These are phyloP conservation scores for Beaufortia kweichowensis DNA, from an alignment of 2,113 vertebrate genomes.

Conservation along the genomic window DNA sequence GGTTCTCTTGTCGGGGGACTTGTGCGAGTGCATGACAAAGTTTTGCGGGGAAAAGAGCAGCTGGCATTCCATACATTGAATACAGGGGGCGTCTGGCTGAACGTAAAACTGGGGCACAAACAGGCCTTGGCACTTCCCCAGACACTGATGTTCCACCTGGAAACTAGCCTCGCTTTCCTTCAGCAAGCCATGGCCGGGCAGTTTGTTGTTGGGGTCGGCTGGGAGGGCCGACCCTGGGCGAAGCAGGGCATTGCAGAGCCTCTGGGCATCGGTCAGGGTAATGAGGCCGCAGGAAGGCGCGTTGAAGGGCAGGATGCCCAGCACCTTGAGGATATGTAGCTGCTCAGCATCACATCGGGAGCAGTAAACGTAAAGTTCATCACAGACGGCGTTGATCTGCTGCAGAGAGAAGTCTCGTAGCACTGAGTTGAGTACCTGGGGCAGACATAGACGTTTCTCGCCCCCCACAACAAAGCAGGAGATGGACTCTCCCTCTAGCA, in stretches of 20 bases:
- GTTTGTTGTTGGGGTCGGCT: constrained; percentile 75
- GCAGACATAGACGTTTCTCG: constrained; percentile 95
- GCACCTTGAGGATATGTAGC: constrained; percentile 95
- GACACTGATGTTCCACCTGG: constrained; percentile 95
- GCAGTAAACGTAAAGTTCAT: constrained; percentile 96
- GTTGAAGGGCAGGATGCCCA: constrained; percentile 96
- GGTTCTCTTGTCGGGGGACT: constrained; percentile 95
- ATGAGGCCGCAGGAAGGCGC: constrained; percentile 97
- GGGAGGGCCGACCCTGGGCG: constrained; percentile 84
- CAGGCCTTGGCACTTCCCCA: constrained; percentile 96
- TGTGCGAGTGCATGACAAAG: constrained; percentile 97
- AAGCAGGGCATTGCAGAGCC: constrained; percentile 92
- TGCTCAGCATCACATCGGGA: constrained; percentile 93
- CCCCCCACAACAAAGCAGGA: constrained; percentile 97
- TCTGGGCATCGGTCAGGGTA: constrained; percentile 93
- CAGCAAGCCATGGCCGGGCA: constrained; percentile 81
- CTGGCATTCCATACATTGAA: constrained; percentile 95
- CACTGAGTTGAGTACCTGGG: constrained; percentile 96
- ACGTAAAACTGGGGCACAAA: constrained; percentile 94
- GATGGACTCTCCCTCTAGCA: constrained; percentile 93
- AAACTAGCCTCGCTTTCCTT: constrained; percentile 91
- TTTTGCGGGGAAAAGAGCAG: constrained; percentile 95
- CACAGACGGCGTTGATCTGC: constrained; percentile 96
- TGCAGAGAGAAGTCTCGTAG: constrained; percentile 95
- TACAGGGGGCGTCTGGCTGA: constrained; percentile 87